phyloP scores from a whole-genome alignment of 2,888 invertebrate species.

The Drosophila buzzatii region DNA sequence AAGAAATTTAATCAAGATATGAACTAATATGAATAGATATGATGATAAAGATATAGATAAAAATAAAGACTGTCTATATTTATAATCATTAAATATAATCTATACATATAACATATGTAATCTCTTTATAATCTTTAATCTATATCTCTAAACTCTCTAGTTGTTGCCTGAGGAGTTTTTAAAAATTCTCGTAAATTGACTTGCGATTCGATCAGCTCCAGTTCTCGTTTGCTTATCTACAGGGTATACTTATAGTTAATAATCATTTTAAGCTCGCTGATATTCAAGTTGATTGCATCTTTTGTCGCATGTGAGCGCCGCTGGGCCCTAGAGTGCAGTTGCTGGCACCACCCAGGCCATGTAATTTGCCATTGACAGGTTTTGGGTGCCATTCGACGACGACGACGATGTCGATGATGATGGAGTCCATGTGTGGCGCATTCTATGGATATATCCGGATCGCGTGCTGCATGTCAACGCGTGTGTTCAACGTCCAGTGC shows the following conservation, averaged over 20 bases:
- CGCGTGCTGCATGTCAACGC: slow-evolving; percentile 84
- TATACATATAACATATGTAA: not conserved
- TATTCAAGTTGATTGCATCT: slow-evolving; percentile 72
- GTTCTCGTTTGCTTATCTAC: not conserved
- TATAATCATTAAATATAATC: not conserved
- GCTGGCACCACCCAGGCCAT: slow-evolving; percentile 47
- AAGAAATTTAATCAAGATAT: no score
- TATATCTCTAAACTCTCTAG: not conserved
- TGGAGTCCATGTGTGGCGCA: slow-evolving; percentile 25
- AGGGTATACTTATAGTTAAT: slow-evolving; percentile 10
- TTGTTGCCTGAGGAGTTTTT: not conserved
- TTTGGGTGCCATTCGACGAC: slow-evolving; percentile 45
- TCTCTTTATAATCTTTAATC: not conserved
- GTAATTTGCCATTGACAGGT: slow-evolving; percentile 79
- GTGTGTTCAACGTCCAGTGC: slow-evolving; percentile 60
- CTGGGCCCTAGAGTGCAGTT: slow-evolving; percentile 25
- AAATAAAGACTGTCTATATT: not conserved
- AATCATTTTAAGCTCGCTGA: slow-evolving; percentile 9
- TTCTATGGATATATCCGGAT: slow-evolving; percentile 54
- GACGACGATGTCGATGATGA: slow-evolving; percentile 9
- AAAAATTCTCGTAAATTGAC: not conserved
- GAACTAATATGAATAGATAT: not conserved
- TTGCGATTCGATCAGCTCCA: not conserved
- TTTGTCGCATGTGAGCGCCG: slow-evolving; percentile 67
- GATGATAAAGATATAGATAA: not conserved